These are phyloP conservation scores for Peromyscus californicus DNA, from an alignment of 2,113 vertebrate species.

Conservation along the genomic window DNA sequence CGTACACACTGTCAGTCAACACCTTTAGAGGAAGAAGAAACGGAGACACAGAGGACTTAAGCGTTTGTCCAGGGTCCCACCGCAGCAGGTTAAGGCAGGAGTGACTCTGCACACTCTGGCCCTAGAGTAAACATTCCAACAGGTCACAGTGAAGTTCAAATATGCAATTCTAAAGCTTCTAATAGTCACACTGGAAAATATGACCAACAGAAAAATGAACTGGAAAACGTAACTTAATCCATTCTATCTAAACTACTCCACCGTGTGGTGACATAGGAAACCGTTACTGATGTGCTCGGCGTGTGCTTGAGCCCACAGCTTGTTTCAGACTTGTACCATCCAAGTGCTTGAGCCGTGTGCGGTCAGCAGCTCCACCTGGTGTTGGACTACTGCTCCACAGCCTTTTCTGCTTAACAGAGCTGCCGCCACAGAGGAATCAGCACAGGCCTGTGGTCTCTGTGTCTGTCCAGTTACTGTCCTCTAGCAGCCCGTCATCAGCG, in stretches of 20 bases:
- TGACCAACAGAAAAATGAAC: not conserved
- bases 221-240: not conserved
- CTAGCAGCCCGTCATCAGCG: not conserved
- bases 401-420: not conserved
- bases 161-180: not conserved
- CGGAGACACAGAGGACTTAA: not conserved
- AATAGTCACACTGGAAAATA: not conserved
- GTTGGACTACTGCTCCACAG: not conserved
- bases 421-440: not conserved
- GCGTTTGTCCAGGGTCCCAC: not conserved
- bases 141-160: not conserved
- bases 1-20: not conserved
- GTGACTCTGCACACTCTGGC: not conserved
- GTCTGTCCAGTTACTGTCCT: not conserved
- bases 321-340: not conserved
- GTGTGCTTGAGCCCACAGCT: not conserved
- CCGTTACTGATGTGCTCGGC: not conserved
- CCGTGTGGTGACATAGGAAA: not conserved
- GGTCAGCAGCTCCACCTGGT: not conserved
- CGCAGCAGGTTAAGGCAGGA: not conserved
- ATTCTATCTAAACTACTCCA: not conserved
- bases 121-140: not conserved
- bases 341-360: fast-evolving
- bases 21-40: not conserved
- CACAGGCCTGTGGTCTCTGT: not conserved